These are phyloP conservation scores for Halocynthia aurantium DNA, from an alignment of 23 tunicate genomes.

Conservation along the genomic window DNA sequence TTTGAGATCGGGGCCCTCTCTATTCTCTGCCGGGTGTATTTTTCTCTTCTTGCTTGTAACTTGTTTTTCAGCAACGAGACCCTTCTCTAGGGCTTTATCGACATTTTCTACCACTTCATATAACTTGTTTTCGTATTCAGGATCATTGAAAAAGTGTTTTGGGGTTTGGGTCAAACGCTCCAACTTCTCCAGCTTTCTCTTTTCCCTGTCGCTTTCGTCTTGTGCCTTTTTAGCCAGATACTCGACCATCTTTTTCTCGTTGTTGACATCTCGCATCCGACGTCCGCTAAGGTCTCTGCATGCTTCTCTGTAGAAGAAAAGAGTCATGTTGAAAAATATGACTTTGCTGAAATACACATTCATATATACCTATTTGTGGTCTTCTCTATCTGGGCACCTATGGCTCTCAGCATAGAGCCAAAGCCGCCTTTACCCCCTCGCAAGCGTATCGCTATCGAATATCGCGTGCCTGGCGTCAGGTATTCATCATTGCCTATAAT, in stretches of 20 bases:
- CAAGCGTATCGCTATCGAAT: conserved; percentile 13
- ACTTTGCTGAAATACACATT: not conserved
- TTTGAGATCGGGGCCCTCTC: conserved; percentile 24
- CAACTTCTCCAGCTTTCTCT: conserved; percentile 68
- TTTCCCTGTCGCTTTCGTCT: conserved; percentile 63
- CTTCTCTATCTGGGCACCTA: conserved; percentile 97
- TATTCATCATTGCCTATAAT: conserved; percentile 5
- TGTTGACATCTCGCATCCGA: conserved; percentile 94
- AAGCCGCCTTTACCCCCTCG: conserved; percentile 99
- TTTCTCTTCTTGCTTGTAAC: conserved; percentile 19
- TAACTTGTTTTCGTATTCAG: conserved; percentile 63
- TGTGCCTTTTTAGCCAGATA: conserved; percentile 67
- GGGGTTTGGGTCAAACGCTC: conserved; percentile 60
- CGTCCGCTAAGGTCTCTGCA: conserved; percentile 92
- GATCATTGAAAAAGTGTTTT: conserved; percentile 90
- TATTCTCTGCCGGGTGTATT: not conserved
- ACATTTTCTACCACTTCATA: conserved; percentile 55
- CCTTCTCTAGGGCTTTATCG: conserved; percentile 73
- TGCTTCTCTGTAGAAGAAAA: conserved; percentile 48
- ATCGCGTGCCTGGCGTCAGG: conserved; percentile 6
- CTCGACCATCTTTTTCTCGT: conserved; percentile 84
- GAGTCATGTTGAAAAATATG: not conserved
- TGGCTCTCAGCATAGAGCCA: conserved; percentile 98
- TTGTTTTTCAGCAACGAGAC: conserved; percentile 43
- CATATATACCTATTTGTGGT: conserved; percentile 68